These are phyloP conservation scores for Mormoops blainvillei DNA, from an alignment of 2,113 vertebrate species.

Conservation along the genomic window DNA sequence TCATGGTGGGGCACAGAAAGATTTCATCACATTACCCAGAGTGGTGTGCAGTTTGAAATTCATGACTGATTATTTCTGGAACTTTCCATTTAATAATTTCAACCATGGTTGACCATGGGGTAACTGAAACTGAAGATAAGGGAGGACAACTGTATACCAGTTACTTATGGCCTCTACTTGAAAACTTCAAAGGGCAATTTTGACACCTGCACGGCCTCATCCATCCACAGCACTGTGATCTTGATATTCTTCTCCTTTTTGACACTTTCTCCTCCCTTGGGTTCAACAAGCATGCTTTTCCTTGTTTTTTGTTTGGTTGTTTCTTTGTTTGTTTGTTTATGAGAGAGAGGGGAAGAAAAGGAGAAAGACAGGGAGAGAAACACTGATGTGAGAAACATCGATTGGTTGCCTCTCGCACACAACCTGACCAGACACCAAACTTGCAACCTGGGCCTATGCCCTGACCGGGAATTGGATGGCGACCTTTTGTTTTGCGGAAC, in stretches of 20 bases:
- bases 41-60: too few species aligned
- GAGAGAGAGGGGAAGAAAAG: too few species aligned
- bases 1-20: accelerated
- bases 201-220: background rate
- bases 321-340: too few species aligned
- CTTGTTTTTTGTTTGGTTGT: too few species aligned
- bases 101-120: background rate
- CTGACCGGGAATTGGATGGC: too few species aligned
- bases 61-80: background rate
- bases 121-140: background rate
- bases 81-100: background rate
- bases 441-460: too few species aligned
- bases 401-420: too few species aligned
- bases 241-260: background rate
- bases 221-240: background rate
- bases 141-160: background rate
- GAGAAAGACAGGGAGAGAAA: too few species aligned
- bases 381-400: too few species aligned
- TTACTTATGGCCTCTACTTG: background rate
- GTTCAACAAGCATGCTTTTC: background rate
- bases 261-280: background rate
- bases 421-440: too few species aligned
- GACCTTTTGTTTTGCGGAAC: too few species aligned
- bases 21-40: background rate
- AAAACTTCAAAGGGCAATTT: background rate